phyloP scores from a whole-genome alignment of 2,888 invertebrate genomes.

The Eilema griseolum region DNA sequence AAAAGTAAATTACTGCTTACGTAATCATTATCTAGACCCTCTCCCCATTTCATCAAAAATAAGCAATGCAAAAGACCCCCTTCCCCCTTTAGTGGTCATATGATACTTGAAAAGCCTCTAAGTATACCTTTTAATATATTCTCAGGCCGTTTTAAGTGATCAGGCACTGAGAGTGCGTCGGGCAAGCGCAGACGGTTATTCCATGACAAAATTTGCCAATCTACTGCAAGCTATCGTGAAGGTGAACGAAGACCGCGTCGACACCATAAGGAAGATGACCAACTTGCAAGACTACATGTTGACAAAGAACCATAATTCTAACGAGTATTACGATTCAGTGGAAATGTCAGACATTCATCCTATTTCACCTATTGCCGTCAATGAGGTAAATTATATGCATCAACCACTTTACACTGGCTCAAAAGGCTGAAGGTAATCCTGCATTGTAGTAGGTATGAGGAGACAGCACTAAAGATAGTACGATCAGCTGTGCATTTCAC shows the following conservation, averaged over 20 bases:
- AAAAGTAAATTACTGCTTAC: too few species aligned
- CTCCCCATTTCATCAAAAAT: too few species aligned
- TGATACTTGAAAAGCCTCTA: too few species aligned
- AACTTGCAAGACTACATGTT: slow-evolving; percentile 53
- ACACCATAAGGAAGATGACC: slow-evolving; percentile 51
- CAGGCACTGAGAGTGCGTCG: neutral
- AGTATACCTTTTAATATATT: neutral
- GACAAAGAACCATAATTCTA: slow-evolving; percentile 38
- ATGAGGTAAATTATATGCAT: neutral
- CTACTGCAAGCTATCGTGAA: slow-evolving; percentile 57
- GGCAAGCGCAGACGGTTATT: neutral
- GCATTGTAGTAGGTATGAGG: too few species aligned
- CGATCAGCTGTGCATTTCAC: too few species aligned
- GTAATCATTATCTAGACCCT: too few species aligned
- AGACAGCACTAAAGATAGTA: too few species aligned
- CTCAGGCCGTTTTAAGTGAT: neutral
- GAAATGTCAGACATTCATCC: slow-evolving; percentile 18
- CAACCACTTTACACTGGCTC: too few species aligned
- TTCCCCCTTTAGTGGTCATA: too few species aligned
- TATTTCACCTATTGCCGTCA: too few species aligned
- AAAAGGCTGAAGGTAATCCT: too few species aligned
- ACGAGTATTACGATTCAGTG: slow-evolving; percentile 32
- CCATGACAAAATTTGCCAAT: slow-evolving; percentile 27
- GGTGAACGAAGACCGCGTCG: slow-evolving; percentile 58
- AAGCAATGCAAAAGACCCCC: too few species aligned